Conservation (phyloP, 2,113 vertebrate species). For the Hepsetus odoe region DNA sequence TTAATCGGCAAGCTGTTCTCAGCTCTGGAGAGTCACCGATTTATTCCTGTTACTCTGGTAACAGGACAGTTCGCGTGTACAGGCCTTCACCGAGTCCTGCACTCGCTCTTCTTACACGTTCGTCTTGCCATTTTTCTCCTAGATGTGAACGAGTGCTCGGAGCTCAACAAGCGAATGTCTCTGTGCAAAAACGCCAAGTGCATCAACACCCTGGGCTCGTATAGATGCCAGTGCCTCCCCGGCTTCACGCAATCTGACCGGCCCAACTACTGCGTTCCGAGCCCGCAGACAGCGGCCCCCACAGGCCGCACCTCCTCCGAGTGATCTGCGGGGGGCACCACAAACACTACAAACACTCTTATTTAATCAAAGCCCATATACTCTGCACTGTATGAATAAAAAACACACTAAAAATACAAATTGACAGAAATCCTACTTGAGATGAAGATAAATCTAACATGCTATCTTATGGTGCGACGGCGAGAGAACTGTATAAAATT, state of each 20-base stretch:
- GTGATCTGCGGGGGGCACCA: slow-evolving; percentile 66
- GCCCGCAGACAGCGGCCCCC: slow-evolving; percentile 68
- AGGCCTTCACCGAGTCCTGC: too few relatives aligned
- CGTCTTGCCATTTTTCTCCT: too few relatives aligned
- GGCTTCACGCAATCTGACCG: slow-evolving; percentile 85
- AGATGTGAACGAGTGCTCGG: slow-evolving; percentile 97
- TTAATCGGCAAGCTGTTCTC: too few relatives aligned
- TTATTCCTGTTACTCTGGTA: too few relatives aligned
- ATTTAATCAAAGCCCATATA: slow-evolving; percentile 82
- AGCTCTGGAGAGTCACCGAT: too few relatives aligned
- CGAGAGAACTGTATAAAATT: slow-evolving; percentile 71
- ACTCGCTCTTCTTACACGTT: too few relatives aligned
- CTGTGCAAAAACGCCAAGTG: slow-evolving; percentile 96
- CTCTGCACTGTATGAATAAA: slow-evolving; percentile 91
- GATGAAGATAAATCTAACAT: slow-evolving; percentile 75
- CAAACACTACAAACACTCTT: slow-evolving; percentile 64
- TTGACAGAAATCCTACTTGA: slow-evolving; percentile 78
- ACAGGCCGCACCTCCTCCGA: slow-evolving; percentile 77
- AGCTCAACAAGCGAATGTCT: slow-evolving; percentile 93
- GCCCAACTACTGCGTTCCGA: slow-evolving; percentile 90
- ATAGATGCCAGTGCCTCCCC: slow-evolving; percentile 90
- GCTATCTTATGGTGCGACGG: slow-evolving; percentile 56
- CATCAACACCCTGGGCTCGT: slow-evolving; percentile 94
- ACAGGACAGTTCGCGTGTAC: too few relatives aligned
- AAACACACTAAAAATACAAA: slow-evolving; percentile 65